Evolutionary conservation across 2,888 invertebrate genomes (phyloP).

Genomic region (Lithophane leautieri): DNA sequence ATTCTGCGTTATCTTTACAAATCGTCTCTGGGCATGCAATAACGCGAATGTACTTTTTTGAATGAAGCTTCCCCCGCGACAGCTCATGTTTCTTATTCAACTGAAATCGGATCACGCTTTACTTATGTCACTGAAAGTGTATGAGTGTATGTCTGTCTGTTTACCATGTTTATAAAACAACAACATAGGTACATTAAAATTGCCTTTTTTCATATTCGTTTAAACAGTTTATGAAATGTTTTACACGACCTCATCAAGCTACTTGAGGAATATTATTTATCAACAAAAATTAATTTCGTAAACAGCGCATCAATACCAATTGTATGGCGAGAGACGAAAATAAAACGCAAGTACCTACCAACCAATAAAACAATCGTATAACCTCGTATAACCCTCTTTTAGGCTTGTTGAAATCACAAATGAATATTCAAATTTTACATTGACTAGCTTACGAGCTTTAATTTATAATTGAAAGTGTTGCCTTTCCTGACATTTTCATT

Average conservation of each 20-base stretch:
- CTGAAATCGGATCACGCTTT: conserved; percentile 37
- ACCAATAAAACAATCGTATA: too few species aligned
- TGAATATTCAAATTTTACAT: conserved; percentile 71
- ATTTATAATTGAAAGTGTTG: conserved; percentile 74
- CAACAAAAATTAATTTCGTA: conserved; percentile 45
- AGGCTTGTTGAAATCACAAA: conserved; percentile 68
- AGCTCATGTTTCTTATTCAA: conserved; percentile 59
- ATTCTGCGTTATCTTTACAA: conserved; percentile 62
- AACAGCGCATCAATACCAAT: conserved; percentile 43
- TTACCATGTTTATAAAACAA: background rate
- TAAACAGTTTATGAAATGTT: conserved; percentile 21
- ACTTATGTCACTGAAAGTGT: background rate
- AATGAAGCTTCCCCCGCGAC: conserved; percentile 42
- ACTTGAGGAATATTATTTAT: conserved; percentile 26
- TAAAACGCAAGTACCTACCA: conserved; percentile 56
- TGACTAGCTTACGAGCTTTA: conserved; percentile 69
- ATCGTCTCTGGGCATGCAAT: conserved; percentile 64
- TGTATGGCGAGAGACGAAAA: conserved; percentile 40
- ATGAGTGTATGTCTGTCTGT: background rate
- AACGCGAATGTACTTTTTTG: conserved; percentile 62
- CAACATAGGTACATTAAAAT: too few species aligned
- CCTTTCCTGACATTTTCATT: conserved; percentile 76
- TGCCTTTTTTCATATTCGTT: background rate
- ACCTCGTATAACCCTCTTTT: conserved; percentile 64
- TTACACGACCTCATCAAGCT: conserved; percentile 1